Evolutionary conservation across 2,113 vertebrate genomes (phyloP).

Genomic region (Sterna hirundo): DNA sequence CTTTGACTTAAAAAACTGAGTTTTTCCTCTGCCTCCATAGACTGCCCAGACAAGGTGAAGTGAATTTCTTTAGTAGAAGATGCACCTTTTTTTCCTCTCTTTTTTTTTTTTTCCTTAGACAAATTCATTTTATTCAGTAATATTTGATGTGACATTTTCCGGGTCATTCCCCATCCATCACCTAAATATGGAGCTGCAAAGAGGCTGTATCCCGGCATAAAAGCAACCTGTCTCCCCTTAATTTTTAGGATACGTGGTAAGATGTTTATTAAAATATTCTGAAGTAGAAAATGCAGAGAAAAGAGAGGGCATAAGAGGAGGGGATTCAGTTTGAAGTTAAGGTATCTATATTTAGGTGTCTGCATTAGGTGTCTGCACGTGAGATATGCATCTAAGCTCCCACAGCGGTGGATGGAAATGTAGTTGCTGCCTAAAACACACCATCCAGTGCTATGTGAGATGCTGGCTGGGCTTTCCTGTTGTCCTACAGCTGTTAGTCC

Average conservation of each 20-base stretch:
- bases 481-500: not conserved
- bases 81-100: not conserved
- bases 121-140: not conserved
- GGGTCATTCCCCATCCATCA: not conserved
- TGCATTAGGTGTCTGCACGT: not conserved
- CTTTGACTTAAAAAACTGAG: not conserved
- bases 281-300: not conserved
- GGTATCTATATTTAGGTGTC: not conserved
- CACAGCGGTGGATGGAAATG: not conserved
- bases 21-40: not conserved
- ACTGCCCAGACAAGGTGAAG: not conserved
- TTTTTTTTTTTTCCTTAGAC: not conserved
- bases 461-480: not conserved
- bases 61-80: not conserved
- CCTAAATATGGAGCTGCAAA: too few relatives aligned
- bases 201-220: too few relatives aligned
- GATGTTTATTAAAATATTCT: not conserved
- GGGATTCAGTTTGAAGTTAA: not conserved
- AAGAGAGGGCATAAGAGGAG: not conserved
- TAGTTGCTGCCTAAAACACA: not conserved
- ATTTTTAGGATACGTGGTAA: too few relatives aligned
- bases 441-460: not conserved
- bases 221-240: too few relatives aligned
- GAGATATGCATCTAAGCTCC: not conserved
- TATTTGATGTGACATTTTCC: not conserved